Base-by-base conservation (phyloP, 2,888 invertebrate genomes). In the Scaeva pyrastri region DNA sequence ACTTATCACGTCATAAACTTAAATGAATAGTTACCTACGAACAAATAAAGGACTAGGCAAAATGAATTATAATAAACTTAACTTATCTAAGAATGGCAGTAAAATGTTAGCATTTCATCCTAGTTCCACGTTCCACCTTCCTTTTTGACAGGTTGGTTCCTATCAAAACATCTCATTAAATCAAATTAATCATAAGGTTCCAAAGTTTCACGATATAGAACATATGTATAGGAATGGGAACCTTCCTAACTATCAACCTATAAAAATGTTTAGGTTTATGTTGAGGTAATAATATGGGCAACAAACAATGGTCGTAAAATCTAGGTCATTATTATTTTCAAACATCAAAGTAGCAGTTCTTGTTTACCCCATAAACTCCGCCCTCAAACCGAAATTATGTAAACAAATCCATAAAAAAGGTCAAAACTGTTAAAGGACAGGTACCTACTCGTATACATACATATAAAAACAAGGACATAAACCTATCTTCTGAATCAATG, bases 341-440 rank as follows among this genome's bases (percentile, higher is more conserved):
- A 68, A 55, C 23, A 55, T 68, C 55, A 73, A 82, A 77, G 31
- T 31, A 64, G 12, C 26, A 64, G 23, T 64, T 39, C 19, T 36
- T 82, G 82, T 77, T 82, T 82, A 73, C 68, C 41, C 60, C 45
- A 45, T 64, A 75, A 80, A 84, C 84, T 85, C 84, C 84, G 84
- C 84, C 83, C 60, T 75, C 71, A 68, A 21, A 72, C 52, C 16
- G 39, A 72, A 76, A 56, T 72, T 58, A 48, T 72, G 72, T 80
- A 80, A 75, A 76, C 80, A 85, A 72, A 84, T 71, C 50, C 36
- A 64, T 78, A 79, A 77, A 62, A 84, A 79, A 84, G 79, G 79
- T 75, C 79, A 71, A 43, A 39, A 41, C 19, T 50, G 71, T 58
- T 58, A 71, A 41, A 52, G 52, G 39, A 52, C 52, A 50, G 19